phyloP scores from a whole-genome alignment of 2,888 invertebrate genomes.

The Thymelicus lineola region DNA sequence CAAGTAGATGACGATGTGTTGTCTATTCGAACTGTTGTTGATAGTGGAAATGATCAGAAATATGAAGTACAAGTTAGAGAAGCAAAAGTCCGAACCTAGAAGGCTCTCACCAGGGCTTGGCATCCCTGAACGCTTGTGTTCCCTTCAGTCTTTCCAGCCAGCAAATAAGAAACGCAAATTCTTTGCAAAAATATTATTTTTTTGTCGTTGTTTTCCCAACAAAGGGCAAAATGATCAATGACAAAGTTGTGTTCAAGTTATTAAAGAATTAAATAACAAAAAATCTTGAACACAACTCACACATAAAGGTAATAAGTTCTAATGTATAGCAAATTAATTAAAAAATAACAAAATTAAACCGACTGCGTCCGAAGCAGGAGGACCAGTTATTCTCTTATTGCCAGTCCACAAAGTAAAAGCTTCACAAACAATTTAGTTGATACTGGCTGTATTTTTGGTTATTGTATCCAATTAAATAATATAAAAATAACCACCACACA shows the following conservation, averaged over 20 bases:
- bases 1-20: constrained; percentile 54
- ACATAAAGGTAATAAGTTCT: constrained; percentile 23
- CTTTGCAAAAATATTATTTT: constrained; percentile 82
- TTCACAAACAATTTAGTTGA: constrained; percentile 6
- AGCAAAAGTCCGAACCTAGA: constrained; percentile 84
- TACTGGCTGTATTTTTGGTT: constrained; percentile 27
- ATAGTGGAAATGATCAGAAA: constrained; percentile 55
- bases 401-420: constrained; percentile 27
- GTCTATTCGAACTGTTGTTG: constrained; percentile 51
- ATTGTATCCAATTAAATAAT: constrained; percentile 27
- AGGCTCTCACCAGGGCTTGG: constrained; percentile 86
- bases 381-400: constrained; percentile 41
- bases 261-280: not conserved
- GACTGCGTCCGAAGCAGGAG: constrained; percentile 61
- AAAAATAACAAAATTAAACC: constrained; percentile 49
- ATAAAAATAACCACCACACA: constrained; percentile 52
- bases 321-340: constrained; percentile 54
- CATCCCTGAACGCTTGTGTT: constrained; percentile 84
- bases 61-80: constrained; percentile 67
- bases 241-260: constrained; percentile 55
- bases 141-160: constrained; percentile 84
- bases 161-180: constrained; percentile 83
- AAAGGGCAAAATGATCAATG: constrained; percentile 41
- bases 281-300: constrained; percentile 32
- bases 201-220: constrained; percentile 55